Evolutionary conservation across 2,797 vertebrate species (phyloP), one percentile per base, ranked within the genome.

Genomic region (Dallia pectoralis): DNA sequence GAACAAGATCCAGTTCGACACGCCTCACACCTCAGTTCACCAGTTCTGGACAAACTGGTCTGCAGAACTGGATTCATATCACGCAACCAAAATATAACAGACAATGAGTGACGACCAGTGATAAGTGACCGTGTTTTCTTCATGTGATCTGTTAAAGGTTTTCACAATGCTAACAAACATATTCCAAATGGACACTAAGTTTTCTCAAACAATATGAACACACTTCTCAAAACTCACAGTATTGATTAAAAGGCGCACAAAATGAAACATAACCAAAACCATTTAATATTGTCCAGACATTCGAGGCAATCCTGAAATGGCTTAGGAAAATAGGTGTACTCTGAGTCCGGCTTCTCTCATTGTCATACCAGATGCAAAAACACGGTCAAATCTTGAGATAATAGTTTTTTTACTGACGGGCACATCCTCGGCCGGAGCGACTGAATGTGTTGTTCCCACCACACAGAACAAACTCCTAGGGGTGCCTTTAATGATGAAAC

Each of bases 11-110:
- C 40, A 44, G 9, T 44, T 44, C 86, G 86, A 88, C 87, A 89
- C 90, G 88, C 84, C 86, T 92, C 89, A 91, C 87, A 89, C 81
- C 87, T 85, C 76, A 87, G 85, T 81, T 88, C 85, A n/a, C 85
- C 79, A 82, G 73, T 74, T 83, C 73, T 29, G 74, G 79, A 76
- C 79, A 81, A 77, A 82, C 84, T 85, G 87, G 86, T 89, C 87
- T 88, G 88, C 87, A 82, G 77, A 44, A 85, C 82, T 82, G 83
- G 51, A 78, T 63, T 71, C 80, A 82, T 72, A 73, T 59, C 8
- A 25, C 70, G 9, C 30, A 25, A 29, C 77, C 79, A 73, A 74
- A 75, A 74, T 74, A 79, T 3, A 11, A 27, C 9, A 14, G 53
- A 27, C 53, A 59, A 44, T 44, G 40, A 44, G 53, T 27, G 74